phyloP scores from a whole-genome alignment of 2,888 invertebrate species.

The Ormyrus thymus region DNA sequence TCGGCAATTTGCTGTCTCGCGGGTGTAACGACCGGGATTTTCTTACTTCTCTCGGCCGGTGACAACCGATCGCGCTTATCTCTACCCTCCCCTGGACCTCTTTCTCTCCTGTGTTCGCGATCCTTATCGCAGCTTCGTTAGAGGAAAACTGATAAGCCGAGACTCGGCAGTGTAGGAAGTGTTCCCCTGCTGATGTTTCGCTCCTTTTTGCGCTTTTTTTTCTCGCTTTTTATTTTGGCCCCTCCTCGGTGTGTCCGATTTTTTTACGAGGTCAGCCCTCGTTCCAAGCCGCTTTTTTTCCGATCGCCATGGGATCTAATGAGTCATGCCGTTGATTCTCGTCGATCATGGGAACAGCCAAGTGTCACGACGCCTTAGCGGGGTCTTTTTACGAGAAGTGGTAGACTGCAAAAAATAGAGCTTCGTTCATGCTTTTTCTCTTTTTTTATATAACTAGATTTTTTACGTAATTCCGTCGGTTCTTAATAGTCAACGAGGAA shows the following conservation, averaged over 20 bases:
- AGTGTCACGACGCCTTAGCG: neutral
- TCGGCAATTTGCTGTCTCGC: neutral
- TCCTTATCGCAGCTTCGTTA: slow-evolving; percentile 40
- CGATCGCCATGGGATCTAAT: neutral
- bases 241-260: neutral
- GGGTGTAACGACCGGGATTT: slow-evolving; percentile 35
- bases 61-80: slow-evolving; percentile 30
- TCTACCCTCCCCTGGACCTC: neutral
- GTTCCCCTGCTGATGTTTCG: slow-evolving; percentile 7
- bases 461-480: no score
- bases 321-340: slow-evolving; percentile 1
- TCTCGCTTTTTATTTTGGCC: neutral
- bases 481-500: no score
- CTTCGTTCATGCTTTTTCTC: no score
- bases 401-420: slow-evolving; percentile 22
- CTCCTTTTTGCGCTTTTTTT: neutral
- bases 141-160: slow-evolving; percentile 24
- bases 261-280: neutral
- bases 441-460: no score
- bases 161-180: neutral
- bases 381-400: slow-evolving; percentile 3
- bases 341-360: neutral
- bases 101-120: slow-evolving; percentile 6
- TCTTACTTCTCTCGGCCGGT: neutral
- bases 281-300: no score